phyloP scores from a whole-genome alignment of 2,113 vertebrate genomes.

The Danionella cerebrum region DNA sequence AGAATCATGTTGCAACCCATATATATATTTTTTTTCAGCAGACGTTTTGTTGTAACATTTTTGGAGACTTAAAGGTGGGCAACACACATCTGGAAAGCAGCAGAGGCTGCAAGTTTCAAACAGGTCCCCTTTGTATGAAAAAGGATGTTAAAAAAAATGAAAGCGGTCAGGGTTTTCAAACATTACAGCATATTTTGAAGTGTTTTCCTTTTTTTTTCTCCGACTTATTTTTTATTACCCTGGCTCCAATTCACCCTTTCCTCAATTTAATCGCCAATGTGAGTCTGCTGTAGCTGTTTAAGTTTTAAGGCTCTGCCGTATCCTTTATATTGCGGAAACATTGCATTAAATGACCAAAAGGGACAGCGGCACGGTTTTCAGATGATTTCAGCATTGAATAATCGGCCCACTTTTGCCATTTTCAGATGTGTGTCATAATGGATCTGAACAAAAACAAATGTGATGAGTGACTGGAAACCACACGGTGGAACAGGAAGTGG shows the following conservation, averaged over 20 bases:
- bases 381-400: conserved; percentile 42
- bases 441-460: conserved; percentile 56
- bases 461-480: conserved; percentile 26
- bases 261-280: conserved; percentile 67
- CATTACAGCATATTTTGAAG: conserved; percentile 70
- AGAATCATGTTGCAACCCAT: neutral
- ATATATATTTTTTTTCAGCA: neutral
- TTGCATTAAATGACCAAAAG: conserved; percentile 69
- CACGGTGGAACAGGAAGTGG: conserved; percentile 52
- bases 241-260: conserved; percentile 64
- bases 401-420: conserved; percentile 26
- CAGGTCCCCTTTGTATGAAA: conserved; percentile 69
- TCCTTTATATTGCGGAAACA: conserved; percentile 71
- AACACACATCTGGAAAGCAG: conserved; percentile 69
- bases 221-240: conserved; percentile 65
- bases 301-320: conserved; percentile 61
- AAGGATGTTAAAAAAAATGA: conserved; percentile 50
- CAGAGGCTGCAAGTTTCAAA: conserved; percentile 54
- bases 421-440: conserved; percentile 44
- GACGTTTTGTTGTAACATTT: conserved; percentile 9
- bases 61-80: conserved; percentile 40
- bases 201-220: conserved; percentile 52
- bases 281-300: conserved; percentile 66
- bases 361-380: conserved; percentile 46
- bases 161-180: conserved; percentile 61